Evolutionary conservation across 2,797 vertebrate species (phyloP).

Genomic region (Leptatherina wallacei): DNA sequence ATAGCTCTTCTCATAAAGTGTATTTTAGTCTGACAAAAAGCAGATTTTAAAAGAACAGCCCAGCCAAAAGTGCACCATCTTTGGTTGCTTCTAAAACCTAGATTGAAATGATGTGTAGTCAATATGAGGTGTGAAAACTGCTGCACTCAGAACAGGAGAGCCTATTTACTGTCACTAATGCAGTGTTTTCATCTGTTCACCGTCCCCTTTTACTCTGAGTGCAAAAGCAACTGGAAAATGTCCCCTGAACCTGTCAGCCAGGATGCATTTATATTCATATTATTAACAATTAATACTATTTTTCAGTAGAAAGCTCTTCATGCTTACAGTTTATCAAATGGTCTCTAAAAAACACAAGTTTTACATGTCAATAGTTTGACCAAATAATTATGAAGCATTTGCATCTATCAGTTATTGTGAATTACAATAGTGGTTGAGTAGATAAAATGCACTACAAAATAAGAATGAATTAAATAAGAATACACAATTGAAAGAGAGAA

Average conservation of each 20-base stretch:
- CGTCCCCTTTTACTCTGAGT: background rate
- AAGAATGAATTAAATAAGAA: background rate
- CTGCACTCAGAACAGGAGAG: conserved; percentile 18
- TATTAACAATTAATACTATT: too few relatives aligned
- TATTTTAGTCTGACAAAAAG: background rate
- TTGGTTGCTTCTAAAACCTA: conserved; percentile 19
- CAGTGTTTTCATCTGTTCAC: conserved; percentile 33
- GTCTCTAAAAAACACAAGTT: background rate
- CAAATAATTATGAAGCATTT: background rate
- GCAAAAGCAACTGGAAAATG: background rate
- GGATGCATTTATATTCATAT: background rate
- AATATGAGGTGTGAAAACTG: conserved; percentile 20
- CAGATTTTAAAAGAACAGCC: conserved; percentile 2
- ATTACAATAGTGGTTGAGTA: background rate
- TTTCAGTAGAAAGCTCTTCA: too few relatives aligned
- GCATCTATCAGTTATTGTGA: background rate
- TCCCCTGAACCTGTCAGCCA: background rate
- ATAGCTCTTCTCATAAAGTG: conserved; percentile 13
- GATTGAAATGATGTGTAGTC: conserved; percentile 8
- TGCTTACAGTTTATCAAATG: too few relatives aligned
- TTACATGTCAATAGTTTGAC: background rate
- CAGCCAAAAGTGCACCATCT: background rate
- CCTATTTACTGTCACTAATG: conserved; percentile 50
- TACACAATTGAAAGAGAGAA: background rate
- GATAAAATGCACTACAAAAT: background rate